Evolutionary conservation across 2,888 invertebrate genomes (phyloP).

Genomic region (Eubasilissa splendida): DNA sequence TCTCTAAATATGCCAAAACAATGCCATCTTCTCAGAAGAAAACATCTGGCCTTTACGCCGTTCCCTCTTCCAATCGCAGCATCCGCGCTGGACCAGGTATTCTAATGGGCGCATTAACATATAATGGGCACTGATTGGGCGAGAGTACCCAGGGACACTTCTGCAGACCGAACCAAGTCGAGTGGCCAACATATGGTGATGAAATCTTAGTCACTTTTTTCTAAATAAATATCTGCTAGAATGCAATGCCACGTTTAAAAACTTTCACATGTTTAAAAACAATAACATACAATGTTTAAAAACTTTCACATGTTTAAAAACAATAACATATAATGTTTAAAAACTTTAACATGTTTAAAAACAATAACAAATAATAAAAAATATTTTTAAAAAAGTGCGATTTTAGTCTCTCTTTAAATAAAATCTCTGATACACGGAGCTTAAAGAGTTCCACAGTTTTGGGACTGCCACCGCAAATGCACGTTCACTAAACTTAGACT

Average conservation of each 20-base stretch:
- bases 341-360: not conserved
- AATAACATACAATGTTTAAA: not conserved
- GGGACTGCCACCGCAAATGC: no score
- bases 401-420: no score
- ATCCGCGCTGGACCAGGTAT: constrained; percentile 61
- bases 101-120: constrained; percentile 74
- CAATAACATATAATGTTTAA: not conserved
- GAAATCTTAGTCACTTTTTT: not conserved
- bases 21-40: no score
- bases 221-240: not conserved
- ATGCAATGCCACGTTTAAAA: not conserved
- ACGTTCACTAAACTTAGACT: no score
- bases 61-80: not conserved
- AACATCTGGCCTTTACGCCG: not conserved
- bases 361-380: not conserved
- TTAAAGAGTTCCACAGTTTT: no score
- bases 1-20: no score
- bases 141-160: constrained; percentile 66
- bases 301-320: not conserved
- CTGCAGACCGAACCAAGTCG: constrained; percentile 61
- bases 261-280: not conserved
- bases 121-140: constrained; percentile 76
- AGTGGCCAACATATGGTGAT: constrained; percentile 16
- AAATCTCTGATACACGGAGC: no score
- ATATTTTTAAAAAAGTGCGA: no score